These are phyloP conservation scores for Pseudomyrmex dendroicus DNA, from an alignment of 1,140 invertebrate species.

Conservation along the genomic window DNA sequence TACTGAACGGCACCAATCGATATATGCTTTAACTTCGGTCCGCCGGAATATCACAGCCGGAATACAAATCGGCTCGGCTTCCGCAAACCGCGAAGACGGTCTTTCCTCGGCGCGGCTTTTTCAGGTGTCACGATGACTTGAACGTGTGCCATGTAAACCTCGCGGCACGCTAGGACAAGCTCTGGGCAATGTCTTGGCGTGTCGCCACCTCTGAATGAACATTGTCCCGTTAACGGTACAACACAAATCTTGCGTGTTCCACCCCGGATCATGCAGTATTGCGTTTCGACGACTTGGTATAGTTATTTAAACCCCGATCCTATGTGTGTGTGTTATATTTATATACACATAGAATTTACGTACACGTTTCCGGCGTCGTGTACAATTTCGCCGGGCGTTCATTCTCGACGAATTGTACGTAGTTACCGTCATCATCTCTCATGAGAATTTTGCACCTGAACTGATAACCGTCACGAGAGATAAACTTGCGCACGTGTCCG, in stretches of 20 bases:
- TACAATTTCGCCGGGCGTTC: not conserved
- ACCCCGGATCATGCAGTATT: not conserved
- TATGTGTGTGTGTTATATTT: no score
- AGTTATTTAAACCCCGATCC: no score
- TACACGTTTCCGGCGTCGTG: not conserved
- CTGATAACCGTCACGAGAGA: constrained; percentile 16
- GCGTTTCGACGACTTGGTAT: no score
- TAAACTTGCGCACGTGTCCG: constrained; percentile 5
- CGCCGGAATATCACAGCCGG: constrained; percentile 43
- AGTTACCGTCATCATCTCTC: constrained; percentile 3
- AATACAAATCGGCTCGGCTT: constrained; percentile 30
- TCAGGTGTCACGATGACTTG: constrained; percentile 6
- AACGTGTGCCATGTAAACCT: constrained; percentile 2
- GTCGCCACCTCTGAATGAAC: constrained; percentile 8
- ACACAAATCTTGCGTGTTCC: constrained; percentile 14
- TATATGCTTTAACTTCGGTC: constrained; percentile 64
- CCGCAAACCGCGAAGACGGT: constrained; percentile 15
- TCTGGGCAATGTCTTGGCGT: not conserved
- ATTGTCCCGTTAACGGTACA: not conserved
- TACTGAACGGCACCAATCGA: constrained; percentile 82
- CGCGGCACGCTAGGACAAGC: not conserved
- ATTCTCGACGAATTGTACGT: constrained; percentile 22
- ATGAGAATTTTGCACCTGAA: constrained; percentile 44
- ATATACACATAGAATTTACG: no score
- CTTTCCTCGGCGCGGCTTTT: no score